Evolutionary conservation across 2,888 invertebrate genomes (phyloP), one percentile per base, ranked within the genome.

Genomic region (Acheta domesticus): DNA sequence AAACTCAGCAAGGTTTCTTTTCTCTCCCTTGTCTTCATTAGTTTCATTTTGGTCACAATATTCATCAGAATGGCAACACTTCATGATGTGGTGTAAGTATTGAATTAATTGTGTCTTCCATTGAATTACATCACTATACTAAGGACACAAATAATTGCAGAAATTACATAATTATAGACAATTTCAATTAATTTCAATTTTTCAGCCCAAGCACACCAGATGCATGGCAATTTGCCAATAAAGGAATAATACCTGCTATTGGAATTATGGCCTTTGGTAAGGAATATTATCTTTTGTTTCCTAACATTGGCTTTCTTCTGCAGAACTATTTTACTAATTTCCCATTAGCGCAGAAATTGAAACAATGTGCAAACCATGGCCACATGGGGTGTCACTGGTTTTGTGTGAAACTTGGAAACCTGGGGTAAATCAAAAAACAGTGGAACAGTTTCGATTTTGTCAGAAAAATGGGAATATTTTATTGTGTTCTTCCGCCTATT

Each of bases 201-300:
- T 62, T 14, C 62, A 62, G 62, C 62, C 62, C 75, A 8, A 77
- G 62, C 76, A 75, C 75, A 75, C 48, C 88, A 36, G 90, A 92
- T 83, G 91, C 92, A 1, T 94, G 93, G 92, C 88, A 88, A 83
- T 93, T 94, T 86, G 92, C 92, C 73, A 92, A 94, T 86, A 88
- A 90, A 82, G 92, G 93, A 83, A 90, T 94, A 75, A 90, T 94
- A 81, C 93, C 94, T 82, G 92, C 95, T 48, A 92, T 94, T 75
- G 95, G 94, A 82, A 94, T 95, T 82, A 94, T 95, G 92, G 93
- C 94, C 19, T 95, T 95, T 87, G 94, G 93, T 93, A 87, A 89
- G 89, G 83, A 78, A 81, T 20, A 12, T 8, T 36, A 4, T 8
- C 8, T 36, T 36, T 36, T 8, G 36, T 36, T 36, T 36, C 36